Base-by-base conservation (phyloP, 2,113 vertebrate genomes). In the Callipepla californica region DNA sequence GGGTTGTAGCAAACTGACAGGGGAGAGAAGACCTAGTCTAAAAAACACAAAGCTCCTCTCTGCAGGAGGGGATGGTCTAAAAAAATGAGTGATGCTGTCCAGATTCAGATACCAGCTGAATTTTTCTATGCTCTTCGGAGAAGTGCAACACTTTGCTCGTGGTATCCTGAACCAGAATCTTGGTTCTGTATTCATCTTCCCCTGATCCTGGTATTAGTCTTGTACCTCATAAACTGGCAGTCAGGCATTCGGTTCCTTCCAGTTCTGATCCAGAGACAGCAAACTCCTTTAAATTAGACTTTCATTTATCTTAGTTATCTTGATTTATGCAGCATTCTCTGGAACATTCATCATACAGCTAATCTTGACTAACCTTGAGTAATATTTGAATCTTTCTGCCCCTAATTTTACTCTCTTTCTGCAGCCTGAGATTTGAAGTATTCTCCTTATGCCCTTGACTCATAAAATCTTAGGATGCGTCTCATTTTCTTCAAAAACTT, bases 271-370 rank as follows among this genome's bases (percentile, higher is more conserved):
- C 84, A 89, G 91, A 93, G 62, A 57, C 61, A 89, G 84, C 69
- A 72, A 58, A 75, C 47, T 93, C 66, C 66, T 94, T 94, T 81
- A 94, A 95, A 95, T 94, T 92, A 95, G 69, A 81, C 61, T 79
- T 89, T 78, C 91, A 96, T 96, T 95, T 91, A 93, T 95, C 95
- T 95, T 89, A 68, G 87, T 95, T 95, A 91, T 84, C 91, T 89
- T 96, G 89, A 96, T 94, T 95, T 95, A 96, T 94, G 89, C 84
- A 87, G 80, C 1, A 0, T 92, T 92, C 87, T 75, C 42, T 61
- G 44, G 77, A 61, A 81, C 91, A 95, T 96, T 93, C 91, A 96
- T 96, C 93, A 94, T 81, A 80, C 51, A 92, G 93, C 69, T 94
- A 84, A 94, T 94, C 94, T 88, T 65, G 38, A 95, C 51, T 94